Conservation (phyloP, 2,888 invertebrate species). For the Phengaris arion region DNA sequence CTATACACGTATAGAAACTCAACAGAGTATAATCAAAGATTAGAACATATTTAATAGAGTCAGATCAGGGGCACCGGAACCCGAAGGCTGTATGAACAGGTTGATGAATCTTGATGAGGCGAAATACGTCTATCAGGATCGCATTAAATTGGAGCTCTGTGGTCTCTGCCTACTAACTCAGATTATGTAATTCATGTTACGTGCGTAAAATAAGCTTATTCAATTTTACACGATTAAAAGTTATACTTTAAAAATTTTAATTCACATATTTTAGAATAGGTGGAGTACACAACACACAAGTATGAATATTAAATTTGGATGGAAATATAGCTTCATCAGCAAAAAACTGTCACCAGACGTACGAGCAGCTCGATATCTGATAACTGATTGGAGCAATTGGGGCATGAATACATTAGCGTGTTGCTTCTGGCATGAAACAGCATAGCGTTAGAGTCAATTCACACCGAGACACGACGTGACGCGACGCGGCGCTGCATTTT, state of each 20-base stretch:
- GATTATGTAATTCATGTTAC: too few relatives aligned
- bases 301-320: neutral
- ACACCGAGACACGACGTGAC: too few relatives aligned
- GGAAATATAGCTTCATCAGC: neutral
- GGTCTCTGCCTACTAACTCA: too few relatives aligned
- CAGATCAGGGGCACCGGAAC: neutral
- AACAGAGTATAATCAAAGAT: too few relatives aligned
- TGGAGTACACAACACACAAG: neutral
- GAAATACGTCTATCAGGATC: neutral
- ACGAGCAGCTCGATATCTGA: neutral
- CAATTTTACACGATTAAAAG: neutral
- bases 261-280: neutral
- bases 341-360: neutral
- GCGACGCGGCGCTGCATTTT: too few relatives aligned
- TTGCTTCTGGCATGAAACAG: constrained; percentile 9
- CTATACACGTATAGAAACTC: too few relatives aligned
- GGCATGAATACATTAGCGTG: neutral
- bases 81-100: neutral
- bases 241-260: neutral
- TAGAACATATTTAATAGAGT: too few relatives aligned
- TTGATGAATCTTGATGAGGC: neutral
- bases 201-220: too few relatives aligned
- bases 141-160: too few relatives aligned
- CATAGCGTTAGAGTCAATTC: neutral
- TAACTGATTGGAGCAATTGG: neutral